Conservation (phyloP, 2,888 invertebrate species). For the Pharmacophagus antenor region DNA sequence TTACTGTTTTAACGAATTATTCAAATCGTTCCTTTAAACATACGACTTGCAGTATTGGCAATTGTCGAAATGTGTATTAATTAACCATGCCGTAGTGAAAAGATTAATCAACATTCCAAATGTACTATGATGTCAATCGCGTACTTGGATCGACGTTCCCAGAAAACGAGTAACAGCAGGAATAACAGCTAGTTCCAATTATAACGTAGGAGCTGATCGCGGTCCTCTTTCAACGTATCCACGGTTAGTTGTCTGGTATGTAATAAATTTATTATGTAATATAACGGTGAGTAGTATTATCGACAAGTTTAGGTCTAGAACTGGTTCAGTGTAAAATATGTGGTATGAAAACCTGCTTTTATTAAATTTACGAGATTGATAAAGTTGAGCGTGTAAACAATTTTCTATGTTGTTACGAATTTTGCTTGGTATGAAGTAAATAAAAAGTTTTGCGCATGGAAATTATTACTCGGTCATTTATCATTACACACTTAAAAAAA, state of each 20-base stretch:
- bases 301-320: slow-evolving; percentile 11
- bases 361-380: slow-evolving; percentile 2
- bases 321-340: slow-evolving; percentile 16
- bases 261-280: slow-evolving; percentile 46
- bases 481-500: background rate
- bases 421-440: too few species aligned
- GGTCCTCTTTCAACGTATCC: slow-evolving; percentile 38
- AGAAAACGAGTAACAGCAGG: background rate
- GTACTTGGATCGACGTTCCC: slow-evolving; percentile 14
- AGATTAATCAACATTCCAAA: slow-evolving; percentile 31
- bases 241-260: slow-evolving; percentile 48
- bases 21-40: too few species aligned
- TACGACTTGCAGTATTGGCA: too few species aligned
- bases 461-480: background rate
- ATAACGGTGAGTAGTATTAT: slow-evolving; percentile 40
- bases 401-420: background rate
- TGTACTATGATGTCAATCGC: slow-evolving; percentile 23
- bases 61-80: too few species aligned
- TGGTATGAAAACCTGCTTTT: background rate
- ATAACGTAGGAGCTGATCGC: background rate
- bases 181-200: background rate
- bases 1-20: too few species aligned
- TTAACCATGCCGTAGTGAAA: too few species aligned
- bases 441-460: background rate
- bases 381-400: background rate